Conservation (phyloP, 1,140 invertebrate species). For the Penaeus japonicus region DNA sequence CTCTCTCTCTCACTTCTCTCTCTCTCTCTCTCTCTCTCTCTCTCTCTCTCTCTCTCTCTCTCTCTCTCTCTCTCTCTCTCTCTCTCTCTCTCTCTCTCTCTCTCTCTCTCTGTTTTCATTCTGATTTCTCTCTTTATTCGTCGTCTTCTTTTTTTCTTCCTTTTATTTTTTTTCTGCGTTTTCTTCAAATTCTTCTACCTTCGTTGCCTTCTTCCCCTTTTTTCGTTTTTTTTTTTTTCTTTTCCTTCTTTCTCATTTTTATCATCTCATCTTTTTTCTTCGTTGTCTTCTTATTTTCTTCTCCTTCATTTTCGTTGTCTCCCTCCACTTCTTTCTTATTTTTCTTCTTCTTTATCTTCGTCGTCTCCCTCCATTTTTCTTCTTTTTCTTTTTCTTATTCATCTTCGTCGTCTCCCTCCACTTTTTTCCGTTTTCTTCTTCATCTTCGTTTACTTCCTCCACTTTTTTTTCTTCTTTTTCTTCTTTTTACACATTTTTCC, state of each 20-base stretch:
- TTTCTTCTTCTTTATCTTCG: background rate
- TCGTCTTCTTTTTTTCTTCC: background rate
- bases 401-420: background rate
- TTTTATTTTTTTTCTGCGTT: conserved; percentile 28
- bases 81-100: background rate
- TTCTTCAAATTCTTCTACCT: too few species aligned
- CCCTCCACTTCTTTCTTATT: background rate
- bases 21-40: background rate
- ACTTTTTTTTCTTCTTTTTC: background rate
- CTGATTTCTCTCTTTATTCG: background rate
- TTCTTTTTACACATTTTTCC: background rate
- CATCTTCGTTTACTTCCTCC: background rate
- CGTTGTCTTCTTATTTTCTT: background rate
- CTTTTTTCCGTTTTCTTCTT: background rate
- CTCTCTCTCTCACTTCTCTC: too few species aligned
- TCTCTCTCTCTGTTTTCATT: background rate
- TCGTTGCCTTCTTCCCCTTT: background rate
- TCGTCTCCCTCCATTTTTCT: too few species aligned
- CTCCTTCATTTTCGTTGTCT: background rate
- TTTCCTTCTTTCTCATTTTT: background rate
- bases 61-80: background rate
- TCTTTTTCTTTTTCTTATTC: background rate
- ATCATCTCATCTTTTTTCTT: background rate
- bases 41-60: background rate
- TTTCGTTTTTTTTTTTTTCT: background rate